A percentile compares a stretch with the other conserved stretches of the same genome.
Evolutionary conservation across 2,113 vertebrate species (phyloP).

Genomic region (Centrocercus urophasianus): DNA sequence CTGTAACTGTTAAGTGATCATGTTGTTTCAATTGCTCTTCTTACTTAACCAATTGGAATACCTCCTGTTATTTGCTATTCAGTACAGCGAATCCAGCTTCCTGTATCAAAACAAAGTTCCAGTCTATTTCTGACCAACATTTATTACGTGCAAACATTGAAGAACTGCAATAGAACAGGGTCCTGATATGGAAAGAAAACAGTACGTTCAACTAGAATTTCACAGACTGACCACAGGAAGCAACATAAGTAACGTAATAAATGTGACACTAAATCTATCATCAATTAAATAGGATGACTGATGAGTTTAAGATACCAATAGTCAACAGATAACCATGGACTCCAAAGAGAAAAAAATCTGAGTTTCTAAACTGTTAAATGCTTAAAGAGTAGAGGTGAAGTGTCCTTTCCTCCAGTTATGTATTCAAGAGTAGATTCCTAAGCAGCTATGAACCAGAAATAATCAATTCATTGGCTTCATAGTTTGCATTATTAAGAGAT

Average conservation of each 20-base stretch:
- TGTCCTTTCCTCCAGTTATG: constrained; percentile 1
- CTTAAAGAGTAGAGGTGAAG: constrained; percentile 6
- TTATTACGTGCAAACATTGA: background rate
- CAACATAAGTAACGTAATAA: constrained; percentile 16
- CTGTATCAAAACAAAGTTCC: background rate
- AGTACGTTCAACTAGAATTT: constrained; percentile 22
- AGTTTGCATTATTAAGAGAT: constrained; percentile 13
- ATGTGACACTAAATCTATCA: background rate
- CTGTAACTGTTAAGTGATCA: constrained; percentile 43
- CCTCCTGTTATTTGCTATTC: constrained; percentile 10
- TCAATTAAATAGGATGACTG: background rate
- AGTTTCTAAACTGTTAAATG: constrained; percentile 37
- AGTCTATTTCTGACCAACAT: constrained; percentile 24
- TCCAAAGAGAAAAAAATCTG: background rate
- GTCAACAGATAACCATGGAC: constrained; percentile 9
- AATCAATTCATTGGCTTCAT: constrained; percentile 47
- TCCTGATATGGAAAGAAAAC: constrained; percentile 3
- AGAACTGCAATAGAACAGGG: constrained; percentile 11
- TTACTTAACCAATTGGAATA: constrained; percentile 12
- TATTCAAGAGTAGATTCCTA: constrained; percentile 45
- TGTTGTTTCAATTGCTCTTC: constrained; percentile 27
- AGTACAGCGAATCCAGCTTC: constrained; percentile 11
- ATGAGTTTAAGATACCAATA: constrained; percentile 9
- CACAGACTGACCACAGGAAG: constrained; percentile 62
- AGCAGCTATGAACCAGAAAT: constrained; percentile 54